Evolutionary conservation across 2,113 vertebrate species (phyloP).

Genomic region (Melanocharis versteri): DNA sequence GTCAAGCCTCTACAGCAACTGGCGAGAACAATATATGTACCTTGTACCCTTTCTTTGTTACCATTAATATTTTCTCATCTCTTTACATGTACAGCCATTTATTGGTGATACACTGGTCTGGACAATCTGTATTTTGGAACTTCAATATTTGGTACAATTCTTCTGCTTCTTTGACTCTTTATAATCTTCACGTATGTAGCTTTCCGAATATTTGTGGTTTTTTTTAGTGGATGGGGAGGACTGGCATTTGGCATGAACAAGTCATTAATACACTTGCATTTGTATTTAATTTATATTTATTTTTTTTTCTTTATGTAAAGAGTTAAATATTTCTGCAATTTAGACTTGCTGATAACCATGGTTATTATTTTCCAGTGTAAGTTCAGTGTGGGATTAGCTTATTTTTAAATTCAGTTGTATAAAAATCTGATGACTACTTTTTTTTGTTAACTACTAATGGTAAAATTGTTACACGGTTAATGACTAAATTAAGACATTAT

Average conservation of each 20-base stretch:
- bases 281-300: background rate
- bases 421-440: background rate
- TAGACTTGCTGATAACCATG: background rate
- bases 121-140: background rate
- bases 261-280: background rate
- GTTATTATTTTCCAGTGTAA: background rate
- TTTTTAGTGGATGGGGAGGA: background rate
- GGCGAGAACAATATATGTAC: background rate
- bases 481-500: background rate
- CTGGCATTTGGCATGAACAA: background rate
- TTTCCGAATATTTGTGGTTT: background rate
- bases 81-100: background rate
- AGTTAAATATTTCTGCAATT: background rate
- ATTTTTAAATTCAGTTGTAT: background rate
- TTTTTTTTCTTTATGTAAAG: background rate
- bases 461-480: background rate
- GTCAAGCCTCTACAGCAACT: background rate
- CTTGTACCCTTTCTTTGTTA: background rate
- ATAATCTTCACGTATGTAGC: background rate
- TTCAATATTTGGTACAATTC: background rate
- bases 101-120: background rate
- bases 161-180: background rate
- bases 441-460: background rate
- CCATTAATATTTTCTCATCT: background rate
- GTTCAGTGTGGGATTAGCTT: background rate